Conservation (phyloP, 2,888 invertebrate species). For the Oscheius sp. region DNA sequence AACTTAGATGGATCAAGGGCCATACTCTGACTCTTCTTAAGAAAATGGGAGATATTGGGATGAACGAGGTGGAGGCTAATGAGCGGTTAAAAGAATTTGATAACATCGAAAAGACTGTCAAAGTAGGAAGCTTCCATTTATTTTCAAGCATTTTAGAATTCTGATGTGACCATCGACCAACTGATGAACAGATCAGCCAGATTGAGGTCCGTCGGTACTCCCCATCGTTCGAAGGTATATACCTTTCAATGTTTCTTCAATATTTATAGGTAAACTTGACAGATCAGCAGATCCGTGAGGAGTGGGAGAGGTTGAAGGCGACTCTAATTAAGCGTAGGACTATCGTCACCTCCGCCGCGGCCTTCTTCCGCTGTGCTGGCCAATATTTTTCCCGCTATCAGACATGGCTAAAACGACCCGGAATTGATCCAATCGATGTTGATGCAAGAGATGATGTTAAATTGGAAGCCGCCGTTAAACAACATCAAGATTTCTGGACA, state of each 20-base stretch:
- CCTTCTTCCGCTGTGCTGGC: constrained; percentile 39
- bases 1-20: constrained; percentile 35
- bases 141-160: constrained; percentile 4
- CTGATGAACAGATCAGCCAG: constrained; percentile 6
- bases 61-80: constrained; percentile 37
- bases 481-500: constrained; percentile 36
- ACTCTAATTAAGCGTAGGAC: constrained; percentile 32
- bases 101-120: constrained; percentile 24
- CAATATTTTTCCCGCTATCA: constrained; percentile 53
- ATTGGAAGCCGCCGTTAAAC: constrained; percentile 47
- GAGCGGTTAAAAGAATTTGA: constrained; percentile 29
- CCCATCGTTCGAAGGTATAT: background rate
- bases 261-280: constrained; percentile 17
- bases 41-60: constrained; percentile 49
- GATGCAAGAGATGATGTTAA: constrained; percentile 34
- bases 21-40: constrained; percentile 31
- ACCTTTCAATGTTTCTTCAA: background rate
- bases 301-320: constrained; percentile 30
- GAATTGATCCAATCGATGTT: constrained; percentile 52
- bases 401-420: constrained; percentile 54
- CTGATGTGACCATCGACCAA: constrained; percentile 27
- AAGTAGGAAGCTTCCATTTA: background rate
- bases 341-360: constrained; percentile 41
- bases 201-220: constrained; percentile 8
- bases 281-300: constrained; percentile 15